Evolutionary conservation across 2,797 vertebrate genomes (phyloP).

Genomic region (Pseudochromis fuscus): DNA sequence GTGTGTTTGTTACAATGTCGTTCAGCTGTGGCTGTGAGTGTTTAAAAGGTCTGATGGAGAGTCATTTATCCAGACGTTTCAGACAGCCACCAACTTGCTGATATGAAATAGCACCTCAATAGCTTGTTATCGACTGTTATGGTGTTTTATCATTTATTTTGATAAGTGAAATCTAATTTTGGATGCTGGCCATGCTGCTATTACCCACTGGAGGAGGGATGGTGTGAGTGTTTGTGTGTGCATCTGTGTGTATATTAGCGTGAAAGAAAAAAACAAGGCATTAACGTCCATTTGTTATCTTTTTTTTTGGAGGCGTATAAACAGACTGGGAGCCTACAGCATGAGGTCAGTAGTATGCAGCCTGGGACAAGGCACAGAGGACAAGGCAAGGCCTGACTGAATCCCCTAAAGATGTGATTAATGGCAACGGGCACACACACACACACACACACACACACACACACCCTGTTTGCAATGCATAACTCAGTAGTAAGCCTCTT

Average conservation of each 20-base stretch:
- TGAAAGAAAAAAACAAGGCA: constrained; percentile 4
- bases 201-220: constrained; percentile 49
- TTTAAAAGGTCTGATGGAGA: constrained; percentile 74
- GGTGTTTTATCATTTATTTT: constrained; percentile 81
- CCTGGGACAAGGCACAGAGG: constrained; percentile 59
- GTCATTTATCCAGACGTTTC: constrained; percentile 74
- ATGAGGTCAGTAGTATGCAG: constrained; percentile 62
- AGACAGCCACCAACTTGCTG: constrained; percentile 76
- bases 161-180: constrained; percentile 77
- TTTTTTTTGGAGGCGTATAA: constrained; percentile 48
- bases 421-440: constrained; percentile 55
- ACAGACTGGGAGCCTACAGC: constrained; percentile 43
- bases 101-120: constrained; percentile 77
- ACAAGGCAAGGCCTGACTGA: constrained; percentile 56
- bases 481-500: constrained; percentile 80
- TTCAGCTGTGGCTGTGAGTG: constrained; percentile 57
- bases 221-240: constrained; percentile 37
- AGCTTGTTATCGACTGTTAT: constrained; percentile 77
- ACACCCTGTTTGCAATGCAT: constrained; percentile 73
- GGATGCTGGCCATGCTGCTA: constrained; percentile 65
- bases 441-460: constrained; percentile 41
- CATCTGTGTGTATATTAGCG: constrained; percentile 27
- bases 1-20: constrained; percentile 65
- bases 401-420: constrained; percentile 73
- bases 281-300: constrained; percentile 62